Conservation (phyloP, 2,888 invertebrate genomes). For the Bembecia ichneumoniformis region DNA sequence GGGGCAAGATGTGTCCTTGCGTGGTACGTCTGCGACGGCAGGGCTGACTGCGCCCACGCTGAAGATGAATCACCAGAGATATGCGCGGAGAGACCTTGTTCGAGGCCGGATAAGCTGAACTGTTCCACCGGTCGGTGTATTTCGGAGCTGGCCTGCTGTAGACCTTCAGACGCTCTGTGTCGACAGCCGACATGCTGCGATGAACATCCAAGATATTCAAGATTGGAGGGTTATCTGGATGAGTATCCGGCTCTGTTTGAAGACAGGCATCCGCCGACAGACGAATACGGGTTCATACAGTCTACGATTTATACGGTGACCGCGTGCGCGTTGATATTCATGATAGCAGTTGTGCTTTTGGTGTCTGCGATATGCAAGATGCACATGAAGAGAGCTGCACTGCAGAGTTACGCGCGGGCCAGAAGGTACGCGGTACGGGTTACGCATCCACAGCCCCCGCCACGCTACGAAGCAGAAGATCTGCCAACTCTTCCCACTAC, state of each 20-base stretch:
- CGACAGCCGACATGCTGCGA: slow-evolving; percentile 54
- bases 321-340: slow-evolving; percentile 62
- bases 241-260: slow-evolving; percentile 44
- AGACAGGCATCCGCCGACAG: slow-evolving; percentile 43
- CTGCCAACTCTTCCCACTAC: too few species aligned
- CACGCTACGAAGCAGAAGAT: too few species aligned
- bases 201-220: slow-evolving; percentile 29
- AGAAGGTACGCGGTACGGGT: slow-evolving; percentile 14
- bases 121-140: slow-evolving; percentile 71
- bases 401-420: slow-evolving; percentile 42
- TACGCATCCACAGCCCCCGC: too few species aligned
- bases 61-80: slow-evolving; percentile 46
- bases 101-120: slow-evolving; percentile 51
- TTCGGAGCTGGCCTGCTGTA: slow-evolving; percentile 65
- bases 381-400: slow-evolving; percentile 61
- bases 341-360: slow-evolving; percentile 61
- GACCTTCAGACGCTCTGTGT: slow-evolving; percentile 33
- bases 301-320: slow-evolving; percentile 66
- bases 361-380: slow-evolving; percentile 66
- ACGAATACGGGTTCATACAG: slow-evolving; percentile 62
- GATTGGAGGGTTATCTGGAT: slow-evolving; percentile 32
- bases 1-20: slow-evolving; percentile 50
- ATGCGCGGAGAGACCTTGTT: slow-evolving; percentile 36
- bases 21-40: slow-evolving; percentile 57
- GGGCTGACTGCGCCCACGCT: slow-evolving; percentile 37